phyloP scores from a whole-genome alignment of 1,140 invertebrate species.

The Artemia franciscana region DNA sequence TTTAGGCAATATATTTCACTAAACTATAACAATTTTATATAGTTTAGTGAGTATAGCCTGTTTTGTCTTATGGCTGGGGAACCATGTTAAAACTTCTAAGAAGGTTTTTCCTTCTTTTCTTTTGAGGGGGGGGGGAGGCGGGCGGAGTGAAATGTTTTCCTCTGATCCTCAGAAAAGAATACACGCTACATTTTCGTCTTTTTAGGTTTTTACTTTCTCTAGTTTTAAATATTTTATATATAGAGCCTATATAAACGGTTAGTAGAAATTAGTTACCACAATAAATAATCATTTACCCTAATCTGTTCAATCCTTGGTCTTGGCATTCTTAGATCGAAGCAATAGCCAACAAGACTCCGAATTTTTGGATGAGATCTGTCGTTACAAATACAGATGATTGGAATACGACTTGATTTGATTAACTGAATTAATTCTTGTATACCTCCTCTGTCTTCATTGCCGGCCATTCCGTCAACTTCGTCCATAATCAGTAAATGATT shows the following conservation, averaged over 20 bases:
- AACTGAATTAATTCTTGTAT: constrained; percentile 77
- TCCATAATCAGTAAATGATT: constrained; percentile 94
- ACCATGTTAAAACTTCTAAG: no score
- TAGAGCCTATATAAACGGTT: not conserved
- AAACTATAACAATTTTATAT: no score
- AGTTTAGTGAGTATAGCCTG: no score
- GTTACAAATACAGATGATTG: constrained; percentile 97
- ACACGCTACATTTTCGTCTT: no score
- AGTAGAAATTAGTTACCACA: not conserved
- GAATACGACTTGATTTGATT: constrained; percentile 72
- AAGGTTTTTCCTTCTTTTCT: no score
- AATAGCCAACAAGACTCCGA: constrained; percentile 73
- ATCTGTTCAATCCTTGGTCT: constrained; percentile 73
- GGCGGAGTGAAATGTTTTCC: no score
- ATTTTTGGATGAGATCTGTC: constrained; percentile 87
- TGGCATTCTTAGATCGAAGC: constrained; percentile 68
- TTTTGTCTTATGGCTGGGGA: no score
- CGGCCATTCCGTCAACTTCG: constrained; percentile 99
- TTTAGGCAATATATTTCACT: no score
- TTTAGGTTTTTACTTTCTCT: no score
- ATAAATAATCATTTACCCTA: constrained; percentile 29
- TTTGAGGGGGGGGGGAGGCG: no score
- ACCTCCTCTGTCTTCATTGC: constrained; percentile 94
- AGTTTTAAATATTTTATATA: not conserved
- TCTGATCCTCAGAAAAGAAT: no score